Base-by-base conservation (phyloP, 2,888 invertebrate genomes). In the Acleris holmiana region DNA sequence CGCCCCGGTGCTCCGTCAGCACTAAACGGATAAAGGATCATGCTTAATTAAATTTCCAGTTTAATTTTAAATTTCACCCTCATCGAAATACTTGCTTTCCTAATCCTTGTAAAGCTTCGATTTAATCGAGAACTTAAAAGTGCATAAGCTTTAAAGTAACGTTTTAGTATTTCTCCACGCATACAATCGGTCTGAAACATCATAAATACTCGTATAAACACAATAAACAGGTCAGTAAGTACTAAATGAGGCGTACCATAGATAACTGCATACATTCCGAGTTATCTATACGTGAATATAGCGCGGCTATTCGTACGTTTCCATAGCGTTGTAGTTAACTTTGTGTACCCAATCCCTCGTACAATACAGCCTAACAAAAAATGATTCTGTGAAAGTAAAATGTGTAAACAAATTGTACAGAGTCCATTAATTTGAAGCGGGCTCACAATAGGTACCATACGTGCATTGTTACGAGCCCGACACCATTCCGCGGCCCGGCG, bases 341-440 rank as follows among this genome's bases (percentile, higher is more conserved):
- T 10, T 35, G 35, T 35, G 13, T 35, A 35, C 35, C 35, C 13
- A 35, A 35, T 13, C 35, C 35, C 10, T 13, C 35, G 35, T 35
- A 13, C 13, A 29, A 29, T 23, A 44, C 56, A 17, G 7, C 23
- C 46, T 25, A 29, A 41, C 46, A 64, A 53, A 61, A 55, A 64
- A 59, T 15, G 53, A 21, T 50, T 18, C 53, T 40, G 57, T 60
- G 55, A 60, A 65, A 61, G 47, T 53, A 66, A 66, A 66, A 54
- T 40, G 29, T 54, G 66, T 66, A 66, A 61, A 56, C 66, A 66
- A 66, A 66, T 65, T 65, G 64, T 59, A 46, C 50, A 65, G 59
- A 65, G 59, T 50, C 65, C 59, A 65, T 65, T 65, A 65, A 65
- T 65, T 65, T 65, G 59, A 65, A 65, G 65, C 65, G 48, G 65